Evolutionary conservation across 2,888 invertebrate genomes (phyloP).

Genomic region (Andricus curvator): DNA sequence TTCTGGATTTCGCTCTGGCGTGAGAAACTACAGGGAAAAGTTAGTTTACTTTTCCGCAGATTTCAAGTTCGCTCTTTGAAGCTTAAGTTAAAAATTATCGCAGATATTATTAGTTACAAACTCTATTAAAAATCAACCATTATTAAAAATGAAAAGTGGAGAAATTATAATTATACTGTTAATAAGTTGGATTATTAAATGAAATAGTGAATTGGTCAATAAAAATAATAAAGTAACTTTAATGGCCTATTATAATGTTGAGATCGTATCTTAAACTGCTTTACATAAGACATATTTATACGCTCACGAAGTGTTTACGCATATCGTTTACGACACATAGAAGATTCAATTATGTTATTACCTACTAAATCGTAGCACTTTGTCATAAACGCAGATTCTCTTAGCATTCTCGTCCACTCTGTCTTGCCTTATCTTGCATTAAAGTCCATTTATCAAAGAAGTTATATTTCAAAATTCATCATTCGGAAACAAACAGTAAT

Average conservation of each 20-base stretch:
- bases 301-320: not conserved
- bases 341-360: slow-evolving; percentile 34
- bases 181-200: too few relatives aligned
- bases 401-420: not conserved
- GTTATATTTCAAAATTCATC: not conserved
- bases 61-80: not conserved
- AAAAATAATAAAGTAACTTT: not conserved
- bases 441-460: not conserved
- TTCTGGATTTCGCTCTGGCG: slow-evolving; percentile 30
- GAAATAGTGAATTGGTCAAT: too few relatives aligned
- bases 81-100: not conserved
- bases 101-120: not conserved
- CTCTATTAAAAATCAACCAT: not conserved
- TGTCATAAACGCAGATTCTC: slow-evolving; percentile 16
- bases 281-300: not conserved
- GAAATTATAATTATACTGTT: not conserved
- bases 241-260: not conserved
- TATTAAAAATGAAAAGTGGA: not conserved
- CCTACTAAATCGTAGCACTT: not conserved
- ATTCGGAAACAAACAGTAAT: not conserved
- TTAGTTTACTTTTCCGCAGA: not conserved
- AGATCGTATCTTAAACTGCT: not conserved
- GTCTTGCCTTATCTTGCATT: not conserved
- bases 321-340: not conserved
- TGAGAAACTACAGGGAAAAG: slow-evolving; percentile 38